Percentiles rank a stretch among this genome's conserved stretches.
These are phyloP conservation scores for Probosciger aterrimus DNA, from an alignment of 2,113 vertebrate species.

Conservation along the genomic window DNA sequence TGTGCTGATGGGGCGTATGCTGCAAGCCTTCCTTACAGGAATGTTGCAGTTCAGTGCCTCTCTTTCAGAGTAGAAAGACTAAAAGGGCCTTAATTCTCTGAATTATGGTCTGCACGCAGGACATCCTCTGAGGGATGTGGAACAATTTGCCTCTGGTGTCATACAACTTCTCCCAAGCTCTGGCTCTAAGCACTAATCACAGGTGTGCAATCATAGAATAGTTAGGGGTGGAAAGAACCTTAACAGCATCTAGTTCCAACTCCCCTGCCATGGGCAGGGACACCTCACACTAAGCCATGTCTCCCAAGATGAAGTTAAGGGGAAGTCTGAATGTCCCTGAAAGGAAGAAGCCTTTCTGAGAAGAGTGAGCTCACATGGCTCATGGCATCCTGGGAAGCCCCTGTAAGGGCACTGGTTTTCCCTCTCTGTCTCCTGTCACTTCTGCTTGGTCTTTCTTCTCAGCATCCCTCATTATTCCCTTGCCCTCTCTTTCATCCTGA, in stretches of 20 bases:
- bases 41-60: background rate
- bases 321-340: background rate
- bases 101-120: background rate
- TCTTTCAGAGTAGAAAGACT: background rate
- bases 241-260: background rate
- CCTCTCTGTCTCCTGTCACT: fast-evolving
- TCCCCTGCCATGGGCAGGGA: background rate
- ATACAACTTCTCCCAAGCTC: background rate
- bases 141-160: background rate
- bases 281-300: background rate
- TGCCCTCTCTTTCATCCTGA: background rate
- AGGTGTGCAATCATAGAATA: background rate
- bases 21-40: background rate
- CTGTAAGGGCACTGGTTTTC: background rate
- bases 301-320: background rate
- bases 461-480: background rate
- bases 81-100: background rate
- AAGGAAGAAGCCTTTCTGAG: background rate
- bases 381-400: background rate
- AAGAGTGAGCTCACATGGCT: background rate
- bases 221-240: background rate
- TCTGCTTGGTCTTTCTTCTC: background rate
- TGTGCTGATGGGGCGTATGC: background rate
- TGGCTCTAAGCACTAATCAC: background rate
- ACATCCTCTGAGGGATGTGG: background rate